Percentiles rank a stretch among this genome's conserved stretches.
phyloP scores from a whole-genome alignment of 2,888 invertebrate species.

The Spisula solida region DNA sequence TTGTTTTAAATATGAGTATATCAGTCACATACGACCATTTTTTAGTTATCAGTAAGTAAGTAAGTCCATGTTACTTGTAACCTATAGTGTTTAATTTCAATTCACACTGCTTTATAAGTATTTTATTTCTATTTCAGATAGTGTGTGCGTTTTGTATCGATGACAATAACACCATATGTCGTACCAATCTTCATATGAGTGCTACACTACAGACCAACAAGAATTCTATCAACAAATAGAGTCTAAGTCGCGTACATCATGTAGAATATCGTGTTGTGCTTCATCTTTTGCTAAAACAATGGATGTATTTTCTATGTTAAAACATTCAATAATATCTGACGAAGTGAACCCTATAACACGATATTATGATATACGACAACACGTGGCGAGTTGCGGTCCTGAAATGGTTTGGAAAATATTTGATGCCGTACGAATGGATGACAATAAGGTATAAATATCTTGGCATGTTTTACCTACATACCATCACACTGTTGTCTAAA shows the following conservation, averaged over 20 bases:
- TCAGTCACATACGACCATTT: too few relatives aligned
- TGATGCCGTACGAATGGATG: constrained; percentile 95
- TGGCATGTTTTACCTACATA: background rate
- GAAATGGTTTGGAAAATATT: constrained; percentile 97
- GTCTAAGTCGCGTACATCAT: constrained; percentile 29
- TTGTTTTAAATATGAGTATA: too few relatives aligned
- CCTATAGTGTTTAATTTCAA: too few relatives aligned
- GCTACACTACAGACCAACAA: background rate
- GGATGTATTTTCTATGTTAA: constrained; percentile 85
- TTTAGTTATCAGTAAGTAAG: too few relatives aligned
- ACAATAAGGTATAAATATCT: constrained; percentile 94
- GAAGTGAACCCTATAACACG: constrained; percentile 92
- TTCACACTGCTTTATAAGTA: too few relatives aligned
- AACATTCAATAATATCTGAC: constrained; percentile 84
- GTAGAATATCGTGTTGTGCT: constrained; percentile 37
- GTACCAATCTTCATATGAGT: background rate
- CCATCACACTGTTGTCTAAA: too few relatives aligned
- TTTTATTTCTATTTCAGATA: background rate
- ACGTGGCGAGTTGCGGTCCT: constrained; percentile 94
- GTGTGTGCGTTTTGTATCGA: background rate
- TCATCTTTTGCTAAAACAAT: constrained; percentile 70
- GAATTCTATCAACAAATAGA: constrained; percentile 14
- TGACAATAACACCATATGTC: background rate
- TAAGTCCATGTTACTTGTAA: too few relatives aligned
- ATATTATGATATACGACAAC: constrained; percentile 95